phyloP scores from a whole-genome alignment of 2,113 vertebrate genomes.

The Mionectes macconnelli region DNA sequence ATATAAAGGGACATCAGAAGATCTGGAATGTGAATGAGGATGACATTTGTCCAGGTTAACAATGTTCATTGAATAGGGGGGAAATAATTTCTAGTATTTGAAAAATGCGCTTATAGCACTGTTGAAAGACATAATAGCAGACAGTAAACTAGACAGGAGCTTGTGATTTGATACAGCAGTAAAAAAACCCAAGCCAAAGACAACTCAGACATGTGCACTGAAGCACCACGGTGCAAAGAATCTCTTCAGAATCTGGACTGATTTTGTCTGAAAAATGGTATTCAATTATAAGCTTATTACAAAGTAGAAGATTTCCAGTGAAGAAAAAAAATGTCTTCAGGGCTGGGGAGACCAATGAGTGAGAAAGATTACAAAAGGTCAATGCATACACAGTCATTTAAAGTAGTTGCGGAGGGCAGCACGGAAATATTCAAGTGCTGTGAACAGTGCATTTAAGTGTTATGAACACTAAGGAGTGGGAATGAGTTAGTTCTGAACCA shows the following conservation, averaged over 20 bases:
- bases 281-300: background rate
- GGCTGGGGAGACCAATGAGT: background rate
- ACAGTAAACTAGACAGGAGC: background rate
- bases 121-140: background rate
- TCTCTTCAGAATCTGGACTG: background rate
- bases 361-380: background rate
- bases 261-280: background rate
- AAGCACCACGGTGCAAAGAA: background rate
- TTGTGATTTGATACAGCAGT: background rate
- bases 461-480: background rate
- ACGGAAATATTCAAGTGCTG: background rate
- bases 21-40: background rate
- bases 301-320: background rate
- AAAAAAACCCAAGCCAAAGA: background rate
- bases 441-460: background rate
- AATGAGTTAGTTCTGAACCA: background rate
- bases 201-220: background rate
- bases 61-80: background rate
- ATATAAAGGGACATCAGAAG: background rate
- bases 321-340: background rate
- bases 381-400: background rate
- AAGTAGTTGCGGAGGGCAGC: background rate
- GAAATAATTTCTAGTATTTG: background rate
- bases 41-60: conserved; percentile 4
- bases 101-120: background rate